Percentiles rank a stretch among this genome's conserved stretches.
phyloP scores from a whole-genome alignment of 2,888 invertebrate species.

The Trimorus sp. region DNA sequence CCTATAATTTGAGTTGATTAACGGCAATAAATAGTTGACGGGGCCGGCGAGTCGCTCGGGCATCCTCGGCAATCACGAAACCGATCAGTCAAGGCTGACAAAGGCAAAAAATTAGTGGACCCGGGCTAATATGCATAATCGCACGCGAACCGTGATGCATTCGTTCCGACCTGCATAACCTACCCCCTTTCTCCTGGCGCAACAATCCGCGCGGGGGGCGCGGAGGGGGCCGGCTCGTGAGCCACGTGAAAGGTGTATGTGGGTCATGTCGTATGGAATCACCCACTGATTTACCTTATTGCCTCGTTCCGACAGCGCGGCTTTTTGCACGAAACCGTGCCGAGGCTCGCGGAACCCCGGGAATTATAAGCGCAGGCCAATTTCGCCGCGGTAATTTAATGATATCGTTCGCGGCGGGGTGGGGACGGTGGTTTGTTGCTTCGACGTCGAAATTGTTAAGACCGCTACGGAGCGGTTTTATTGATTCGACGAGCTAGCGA shows the following conservation, averaged over 20 bases:
- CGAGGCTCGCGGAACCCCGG: slow-evolving; percentile 21
- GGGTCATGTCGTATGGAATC: slow-evolving; percentile 45
- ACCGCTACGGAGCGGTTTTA: slow-evolving; percentile 44
- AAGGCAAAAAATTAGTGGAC: slow-evolving; percentile 1
- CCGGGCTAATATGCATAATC: slow-evolving; percentile 16
- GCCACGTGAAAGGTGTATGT: slow-evolving; percentile 40
- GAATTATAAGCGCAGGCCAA: slow-evolving; percentile 25
- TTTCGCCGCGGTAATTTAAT: slow-evolving; percentile 40
- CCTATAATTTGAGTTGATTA: not conserved
- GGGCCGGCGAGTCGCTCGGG: not conserved
- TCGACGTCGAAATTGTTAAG: slow-evolving; percentile 28
- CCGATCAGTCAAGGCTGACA: slow-evolving; percentile 11
- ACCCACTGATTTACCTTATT: slow-evolving; percentile 45
- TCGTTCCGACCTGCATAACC: slow-evolving; percentile 24
- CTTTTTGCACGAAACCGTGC: slow-evolving; percentile 28
- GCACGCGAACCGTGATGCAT: slow-evolving; percentile 18
- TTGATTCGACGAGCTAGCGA: slow-evolving; percentile 46
- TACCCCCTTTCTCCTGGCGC: slow-evolving; percentile 28
- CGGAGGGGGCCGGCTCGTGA: slow-evolving; percentile 11
- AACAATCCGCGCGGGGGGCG: slow-evolving; percentile 1
- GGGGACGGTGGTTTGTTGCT: slow-evolving; percentile 22
- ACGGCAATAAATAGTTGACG: not conserved
- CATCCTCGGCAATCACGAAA: not conserved
- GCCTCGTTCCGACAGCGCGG: slow-evolving; percentile 8
- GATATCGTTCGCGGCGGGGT: slow-evolving; percentile 15